Evolutionary conservation across 2,113 vertebrate species (phyloP).

Genomic region (Herpetotheres cachinnans): DNA sequence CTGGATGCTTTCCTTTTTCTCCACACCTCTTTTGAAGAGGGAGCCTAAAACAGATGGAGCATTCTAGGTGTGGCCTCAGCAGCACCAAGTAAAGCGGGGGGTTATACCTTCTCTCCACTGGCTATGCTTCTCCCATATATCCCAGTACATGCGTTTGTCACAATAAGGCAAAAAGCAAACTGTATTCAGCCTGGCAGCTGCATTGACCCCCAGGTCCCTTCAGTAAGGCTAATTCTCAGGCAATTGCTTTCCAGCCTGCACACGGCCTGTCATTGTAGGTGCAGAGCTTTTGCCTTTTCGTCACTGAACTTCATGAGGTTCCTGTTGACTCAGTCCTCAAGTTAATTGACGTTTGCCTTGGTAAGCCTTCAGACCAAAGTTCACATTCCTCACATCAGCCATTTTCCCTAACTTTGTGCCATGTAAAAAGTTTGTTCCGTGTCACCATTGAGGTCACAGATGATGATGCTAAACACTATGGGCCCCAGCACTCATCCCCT

Average conservation of each 20-base stretch:
- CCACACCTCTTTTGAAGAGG: not conserved
- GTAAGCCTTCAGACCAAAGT: not conserved
- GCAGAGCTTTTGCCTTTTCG: not conserved
- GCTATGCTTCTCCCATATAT: not conserved
- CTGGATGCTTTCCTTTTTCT: not conserved
- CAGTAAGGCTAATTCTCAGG: not conserved
- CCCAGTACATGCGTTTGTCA: accelerated
- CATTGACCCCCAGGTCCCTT: not conserved
- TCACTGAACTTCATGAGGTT: not conserved
- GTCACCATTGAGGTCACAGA: not conserved
- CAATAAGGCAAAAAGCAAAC: not conserved
- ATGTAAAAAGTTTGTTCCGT: not conserved
- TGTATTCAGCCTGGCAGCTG: not conserved
- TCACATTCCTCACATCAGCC: not conserved
- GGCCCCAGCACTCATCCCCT: accelerated
- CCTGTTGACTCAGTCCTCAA: not conserved
- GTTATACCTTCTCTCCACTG: not conserved
- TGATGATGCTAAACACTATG: not conserved
- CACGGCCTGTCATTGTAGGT: accelerated
- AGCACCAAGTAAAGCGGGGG: not conserved
- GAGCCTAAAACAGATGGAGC: not conserved
- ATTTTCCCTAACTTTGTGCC: not conserved
- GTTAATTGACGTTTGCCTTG: not conserved
- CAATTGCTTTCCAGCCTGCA: not conserved
- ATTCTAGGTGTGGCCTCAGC: not conserved